These are phyloP conservation scores for Lochmaea crataegi DNA, from an alignment of 2,888 invertebrate genomes.

Conservation along the genomic window DNA sequence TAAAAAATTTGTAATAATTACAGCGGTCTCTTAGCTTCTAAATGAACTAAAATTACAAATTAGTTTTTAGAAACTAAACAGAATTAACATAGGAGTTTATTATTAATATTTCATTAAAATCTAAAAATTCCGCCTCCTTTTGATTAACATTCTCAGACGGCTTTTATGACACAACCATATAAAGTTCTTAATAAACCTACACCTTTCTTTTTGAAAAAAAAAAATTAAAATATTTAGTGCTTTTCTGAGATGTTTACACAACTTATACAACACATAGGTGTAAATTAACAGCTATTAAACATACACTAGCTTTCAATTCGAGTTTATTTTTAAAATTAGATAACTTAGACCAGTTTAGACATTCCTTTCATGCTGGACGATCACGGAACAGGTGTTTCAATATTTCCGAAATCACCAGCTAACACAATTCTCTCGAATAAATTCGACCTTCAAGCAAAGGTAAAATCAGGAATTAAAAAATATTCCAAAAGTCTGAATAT, in stretches of 20 bases:
- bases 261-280: constrained; percentile 44
- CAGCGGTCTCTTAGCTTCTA: neutral
- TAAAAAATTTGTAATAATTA: neutral
- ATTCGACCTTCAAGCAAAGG: too few relatives aligned
- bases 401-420: constrained; percentile 2
- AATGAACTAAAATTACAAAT: constrained; percentile 1
- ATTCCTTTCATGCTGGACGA: constrained; percentile 34
- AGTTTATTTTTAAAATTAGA: constrained; percentile 44
- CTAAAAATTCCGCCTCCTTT: constrained; percentile 1
- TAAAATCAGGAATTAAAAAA: too few relatives aligned
- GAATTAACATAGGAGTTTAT: neutral
- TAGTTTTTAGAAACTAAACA: neutral
- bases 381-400: constrained; percentile 39
- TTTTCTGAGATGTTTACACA: constrained; percentile 43
- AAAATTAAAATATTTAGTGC: constrained; percentile 38
- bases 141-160: constrained; percentile 11
- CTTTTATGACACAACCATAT: constrained; percentile 6
- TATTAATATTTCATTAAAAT: constrained; percentile 5
- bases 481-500: too few relatives aligned
- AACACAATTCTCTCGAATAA: neutral
- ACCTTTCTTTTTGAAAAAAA: constrained; percentile 17
- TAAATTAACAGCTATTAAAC: constrained; percentile 48
- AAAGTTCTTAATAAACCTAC: constrained; percentile 14
- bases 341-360: constrained; percentile 37
- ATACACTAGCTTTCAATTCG: constrained; percentile 33